Conservation (phyloP, 2,113 vertebrate genomes). For the Mohoua ochrocephala region DNA sequence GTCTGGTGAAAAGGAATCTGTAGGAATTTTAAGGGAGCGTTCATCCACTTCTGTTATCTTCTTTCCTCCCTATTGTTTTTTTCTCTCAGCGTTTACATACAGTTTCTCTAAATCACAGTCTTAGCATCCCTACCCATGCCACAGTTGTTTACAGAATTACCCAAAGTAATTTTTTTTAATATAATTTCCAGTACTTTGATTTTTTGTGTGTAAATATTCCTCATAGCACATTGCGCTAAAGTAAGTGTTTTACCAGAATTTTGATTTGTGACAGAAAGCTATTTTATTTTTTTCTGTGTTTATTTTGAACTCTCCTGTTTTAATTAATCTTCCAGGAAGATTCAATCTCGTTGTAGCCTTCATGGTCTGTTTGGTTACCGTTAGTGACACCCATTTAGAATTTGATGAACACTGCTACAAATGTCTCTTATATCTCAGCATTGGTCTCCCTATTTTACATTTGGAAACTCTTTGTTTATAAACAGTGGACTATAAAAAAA, state of each 20-base stretch:
- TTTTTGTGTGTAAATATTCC: background rate
- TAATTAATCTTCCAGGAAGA: background rate
- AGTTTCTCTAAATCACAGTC: background rate
- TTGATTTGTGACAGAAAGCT: background rate
- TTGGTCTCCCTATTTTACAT: background rate
- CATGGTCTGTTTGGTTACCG: fast-evolving
- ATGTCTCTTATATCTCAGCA: background rate
- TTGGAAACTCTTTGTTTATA: background rate
- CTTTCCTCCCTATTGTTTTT: background rate
- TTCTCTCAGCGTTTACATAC: background rate
- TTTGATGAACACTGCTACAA: background rate
- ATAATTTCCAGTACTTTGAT: background rate
- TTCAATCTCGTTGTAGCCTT: background rate
- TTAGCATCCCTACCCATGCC: background rate
- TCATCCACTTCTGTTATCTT: background rate
- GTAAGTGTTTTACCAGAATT: background rate
- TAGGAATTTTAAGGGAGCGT: background rate
- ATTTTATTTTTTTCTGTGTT: background rate
- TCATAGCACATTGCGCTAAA: background rate
- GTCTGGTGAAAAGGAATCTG: background rate
- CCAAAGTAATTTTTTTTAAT: background rate
- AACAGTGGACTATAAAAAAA: background rate
- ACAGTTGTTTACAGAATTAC: background rate
- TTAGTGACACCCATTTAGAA: background rate
- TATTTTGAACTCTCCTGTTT: background rate